Conservation (phyloP, 2,113 vertebrate species). For the Gymnorhina tibicen region DNA sequence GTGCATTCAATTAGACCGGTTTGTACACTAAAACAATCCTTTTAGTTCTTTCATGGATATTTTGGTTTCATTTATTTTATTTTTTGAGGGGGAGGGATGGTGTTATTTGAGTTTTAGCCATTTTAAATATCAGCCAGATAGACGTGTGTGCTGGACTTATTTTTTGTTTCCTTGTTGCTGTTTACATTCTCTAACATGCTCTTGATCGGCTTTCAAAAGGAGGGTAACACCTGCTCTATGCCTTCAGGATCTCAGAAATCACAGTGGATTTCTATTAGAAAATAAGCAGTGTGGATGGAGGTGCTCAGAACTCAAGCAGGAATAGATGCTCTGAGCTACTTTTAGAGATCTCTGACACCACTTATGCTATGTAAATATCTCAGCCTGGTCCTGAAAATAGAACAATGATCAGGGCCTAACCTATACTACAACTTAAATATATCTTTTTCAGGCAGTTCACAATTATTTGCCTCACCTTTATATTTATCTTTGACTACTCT, state of each 20-base stretch:
- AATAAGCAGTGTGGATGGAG: background rate
- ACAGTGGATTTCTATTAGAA: background rate
- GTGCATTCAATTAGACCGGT: background rate
- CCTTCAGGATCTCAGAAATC: background rate
- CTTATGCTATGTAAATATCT: background rate
- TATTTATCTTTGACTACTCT: background rate
- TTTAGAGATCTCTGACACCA: background rate
- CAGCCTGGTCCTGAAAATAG: background rate
- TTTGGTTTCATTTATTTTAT: background rate
- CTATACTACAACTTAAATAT: background rate
- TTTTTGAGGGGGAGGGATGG: fast-evolving
- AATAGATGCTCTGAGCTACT: background rate
- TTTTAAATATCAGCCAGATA: background rate
- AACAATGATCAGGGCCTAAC: background rate
- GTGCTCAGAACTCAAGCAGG: background rate
- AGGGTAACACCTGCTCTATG: background rate
- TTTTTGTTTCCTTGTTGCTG: background rate
- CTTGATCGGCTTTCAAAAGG: background rate
- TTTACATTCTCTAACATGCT: background rate
- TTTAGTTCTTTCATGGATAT: background rate
- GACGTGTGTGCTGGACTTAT: background rate
- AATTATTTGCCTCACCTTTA: background rate
- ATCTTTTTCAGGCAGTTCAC: background rate
- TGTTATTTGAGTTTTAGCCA: background rate
- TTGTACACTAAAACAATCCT: background rate